phyloP scores from a whole-genome alignment of 2,797 vertebrate genomes.

The Hybognathus amarus region DNA sequence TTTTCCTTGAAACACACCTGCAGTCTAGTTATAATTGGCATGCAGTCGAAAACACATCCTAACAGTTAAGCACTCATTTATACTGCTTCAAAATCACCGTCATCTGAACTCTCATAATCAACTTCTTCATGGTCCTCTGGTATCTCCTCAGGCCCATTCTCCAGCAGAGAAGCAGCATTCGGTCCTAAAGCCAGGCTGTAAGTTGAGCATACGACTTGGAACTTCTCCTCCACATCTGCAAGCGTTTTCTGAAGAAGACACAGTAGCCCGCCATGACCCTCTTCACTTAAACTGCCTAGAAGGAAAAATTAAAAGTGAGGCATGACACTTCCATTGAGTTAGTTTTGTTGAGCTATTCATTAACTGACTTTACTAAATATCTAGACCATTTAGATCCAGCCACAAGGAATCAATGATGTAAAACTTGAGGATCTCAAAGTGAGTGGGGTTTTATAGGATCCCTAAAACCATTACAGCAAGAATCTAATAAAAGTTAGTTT shows the following conservation, averaged over 20 bases:
- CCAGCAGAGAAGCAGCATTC: background rate
- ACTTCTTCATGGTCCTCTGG: background rate
- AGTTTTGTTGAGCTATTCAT: background rate
- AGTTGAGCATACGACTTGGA: background rate
- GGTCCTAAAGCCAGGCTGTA: background rate
- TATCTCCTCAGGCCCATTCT: background rate
- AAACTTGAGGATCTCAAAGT: background rate
- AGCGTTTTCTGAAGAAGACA: constrained; percentile 2
- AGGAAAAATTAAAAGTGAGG: background rate
- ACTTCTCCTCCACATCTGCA: background rate
- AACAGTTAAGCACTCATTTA: background rate
- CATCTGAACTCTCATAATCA: constrained; percentile 2
- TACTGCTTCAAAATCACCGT: background rate
- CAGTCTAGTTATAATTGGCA: no score
- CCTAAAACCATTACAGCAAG: background rate
- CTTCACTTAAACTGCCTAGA: background rate
- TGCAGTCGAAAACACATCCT: no score
- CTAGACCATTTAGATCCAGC: background rate
- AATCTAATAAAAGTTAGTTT: background rate
- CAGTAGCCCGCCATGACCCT: background rate
- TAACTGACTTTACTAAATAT: background rate
- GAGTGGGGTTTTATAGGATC: background rate
- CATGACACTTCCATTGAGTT: background rate
- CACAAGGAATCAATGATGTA: background rate
- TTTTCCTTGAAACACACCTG: no score